Evolutionary conservation across 1,140 invertebrate species (phyloP).

Genomic region (Trialeurodes vaporariorum): DNA sequence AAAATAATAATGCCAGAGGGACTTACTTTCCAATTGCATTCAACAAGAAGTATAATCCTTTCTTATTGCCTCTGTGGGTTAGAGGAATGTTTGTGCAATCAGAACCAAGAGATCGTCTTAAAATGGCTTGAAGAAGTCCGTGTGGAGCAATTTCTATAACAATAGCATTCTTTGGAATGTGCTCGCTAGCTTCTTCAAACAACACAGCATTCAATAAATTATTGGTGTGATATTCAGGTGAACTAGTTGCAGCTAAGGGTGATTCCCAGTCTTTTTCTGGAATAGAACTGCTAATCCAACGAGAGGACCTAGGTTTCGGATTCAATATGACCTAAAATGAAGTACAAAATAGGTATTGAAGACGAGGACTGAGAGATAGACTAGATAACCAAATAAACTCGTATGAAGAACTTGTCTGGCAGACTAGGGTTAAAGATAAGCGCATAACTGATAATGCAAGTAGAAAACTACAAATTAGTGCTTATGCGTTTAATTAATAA

Average conservation of each 20-base stretch:
- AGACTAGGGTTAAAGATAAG: too few relatives aligned
- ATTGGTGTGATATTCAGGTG: constrained; percentile 57
- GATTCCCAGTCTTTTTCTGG: constrained; percentile 35
- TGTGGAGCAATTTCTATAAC: constrained; percentile 49
- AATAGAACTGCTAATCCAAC: constrained; percentile 51
- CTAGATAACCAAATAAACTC: too few relatives aligned
- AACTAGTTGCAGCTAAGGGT: constrained; percentile 39
- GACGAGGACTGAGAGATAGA: too few relatives aligned
- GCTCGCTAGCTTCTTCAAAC: constrained; percentile 44
- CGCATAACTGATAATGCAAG: too few relatives aligned
- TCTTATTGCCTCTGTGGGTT: constrained; percentile 39
- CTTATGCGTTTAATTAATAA: too few relatives aligned
- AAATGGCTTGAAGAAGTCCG: constrained; percentile 44
- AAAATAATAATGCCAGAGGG: too few relatives aligned
- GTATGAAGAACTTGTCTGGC: too few relatives aligned
- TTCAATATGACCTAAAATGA: constrained; percentile 39
- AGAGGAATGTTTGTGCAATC: constrained; percentile 42
- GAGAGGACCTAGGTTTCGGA: constrained; percentile 38
- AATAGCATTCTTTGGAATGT: constrained; percentile 45
- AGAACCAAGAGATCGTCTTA: constrained; percentile 40
- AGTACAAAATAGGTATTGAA: neutral
- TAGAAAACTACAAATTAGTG: too few relatives aligned
- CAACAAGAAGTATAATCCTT: constrained; percentile 39
- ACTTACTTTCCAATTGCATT: constrained; percentile 42
- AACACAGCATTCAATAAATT: constrained; percentile 46